These are phyloP conservation scores for Maccullochella peelii DNA, from an alignment of 2,113 vertebrate genomes.

Conservation along the genomic window DNA sequence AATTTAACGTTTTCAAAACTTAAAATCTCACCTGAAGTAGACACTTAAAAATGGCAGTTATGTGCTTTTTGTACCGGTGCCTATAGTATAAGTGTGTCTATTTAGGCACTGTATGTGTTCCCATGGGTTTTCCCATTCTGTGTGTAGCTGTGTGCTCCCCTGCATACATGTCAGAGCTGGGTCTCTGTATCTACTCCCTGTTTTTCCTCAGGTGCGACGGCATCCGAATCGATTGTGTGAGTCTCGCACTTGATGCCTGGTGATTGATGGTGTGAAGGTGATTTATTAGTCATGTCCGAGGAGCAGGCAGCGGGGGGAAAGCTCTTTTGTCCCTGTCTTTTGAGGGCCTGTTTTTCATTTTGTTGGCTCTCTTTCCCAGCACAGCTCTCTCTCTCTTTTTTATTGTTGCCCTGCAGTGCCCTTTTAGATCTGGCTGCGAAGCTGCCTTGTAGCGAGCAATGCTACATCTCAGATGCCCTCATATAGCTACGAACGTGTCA, in stretches of 20 bases:
- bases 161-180: slow-evolving; percentile 8
- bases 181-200: slow-evolving; percentile 37
- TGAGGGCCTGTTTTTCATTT: slow-evolving; percentile 71
- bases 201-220: slow-evolving; percentile 47
- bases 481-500: slow-evolving; percentile 9
- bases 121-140: background rate
- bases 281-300: slow-evolving; percentile 70
- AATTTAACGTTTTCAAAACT: background rate
- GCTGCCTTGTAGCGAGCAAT: slow-evolving; percentile 26
- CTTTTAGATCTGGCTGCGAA: slow-evolving; percentile 51
- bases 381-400: slow-evolving; percentile 30
- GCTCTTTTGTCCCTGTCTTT: slow-evolving; percentile 74
- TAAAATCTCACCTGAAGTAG: background rate
- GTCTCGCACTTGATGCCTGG: slow-evolving; percentile 48
- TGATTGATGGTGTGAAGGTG: slow-evolving; percentile 70
- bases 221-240: slow-evolving; percentile 49
- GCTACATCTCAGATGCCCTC: slow-evolving; percentile 42
- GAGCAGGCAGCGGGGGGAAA: slow-evolving; percentile 55
- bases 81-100: background rate
- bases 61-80: background rate
- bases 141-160: slow-evolving; percentile 7
- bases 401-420: slow-evolving; percentile 62
- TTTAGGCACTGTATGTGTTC: background rate
- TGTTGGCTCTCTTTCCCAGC: slow-evolving; percentile 18
- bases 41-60: background rate